Base-by-base conservation (phyloP, 2,888 invertebrate genomes). In the Agrotis exclamationis region DNA sequence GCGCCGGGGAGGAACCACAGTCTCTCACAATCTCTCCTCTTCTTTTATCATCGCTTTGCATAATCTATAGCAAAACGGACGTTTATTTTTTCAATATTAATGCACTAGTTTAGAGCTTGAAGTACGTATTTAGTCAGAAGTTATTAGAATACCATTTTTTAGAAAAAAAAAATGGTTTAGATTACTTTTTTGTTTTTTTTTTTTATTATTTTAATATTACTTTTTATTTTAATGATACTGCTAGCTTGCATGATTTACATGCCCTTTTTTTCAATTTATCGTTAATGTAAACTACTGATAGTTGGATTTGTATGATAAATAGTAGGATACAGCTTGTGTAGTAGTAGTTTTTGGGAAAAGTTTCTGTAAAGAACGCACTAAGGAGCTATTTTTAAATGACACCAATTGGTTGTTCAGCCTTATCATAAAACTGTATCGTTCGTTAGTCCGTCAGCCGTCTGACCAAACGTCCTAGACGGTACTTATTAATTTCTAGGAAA, bases 31-130 rank as follows among this genome's bases (percentile, higher is more conserved):
- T 60, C 59, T 58, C 50, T 71, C 39, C 39, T 58, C 69, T 54
- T 56, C 24, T 68, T 64, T 73, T 73, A 73, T 66, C 53, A 45
- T 22, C 33, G 14, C 48, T 83, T 66, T 64, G 45, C 76, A 78
- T 82, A 79, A 79, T 74, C 24, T 48, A 24, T 44, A 33, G 2
- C 45, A 14, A 53, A 53, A 62, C 33, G 58, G 16, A 44, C 28
- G 51, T 20, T 72, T 24, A 65, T 18, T 44, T 20, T 47, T 45
- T n/a, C 51, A 53, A 20, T 67, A 24, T 64, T 11, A 39, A 56
- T 63, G 51, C 22, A 44, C 6, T 64, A 22, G 1, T 2, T n/a
- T 9, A 39, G 39, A 33, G 39, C 39, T 39, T 11, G 39, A 39
- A 39, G 1, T 2, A 16, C 5, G 9, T 44, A 16, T 20, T 39